phyloP scores from a whole-genome alignment of 1,140 invertebrate genomes.

The Spodoptera frugiperda region DNA sequence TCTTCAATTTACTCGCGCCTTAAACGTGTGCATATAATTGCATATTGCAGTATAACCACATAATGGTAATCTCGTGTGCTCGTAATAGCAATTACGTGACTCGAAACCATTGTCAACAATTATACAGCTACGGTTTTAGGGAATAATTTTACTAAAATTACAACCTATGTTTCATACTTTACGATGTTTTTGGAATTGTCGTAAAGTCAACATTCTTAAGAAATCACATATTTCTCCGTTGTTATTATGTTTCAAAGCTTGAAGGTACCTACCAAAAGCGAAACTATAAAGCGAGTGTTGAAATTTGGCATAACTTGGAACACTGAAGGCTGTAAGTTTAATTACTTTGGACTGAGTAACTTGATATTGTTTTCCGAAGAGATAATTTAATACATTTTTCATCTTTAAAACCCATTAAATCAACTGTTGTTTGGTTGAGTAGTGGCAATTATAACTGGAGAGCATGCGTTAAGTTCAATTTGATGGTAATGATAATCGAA shows the following conservation, averaged over 20 bases:
- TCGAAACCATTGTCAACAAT: slow-evolving; percentile 63
- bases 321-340: background rate
- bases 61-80: slow-evolving; percentile 63
- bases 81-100: slow-evolving; percentile 73
- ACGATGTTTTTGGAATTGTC: background rate
- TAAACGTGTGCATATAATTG: slow-evolving; percentile 54
- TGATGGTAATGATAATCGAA: no score
- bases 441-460: no score
- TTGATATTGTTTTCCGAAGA: background rate
- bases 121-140: slow-evolving; percentile 28
- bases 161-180: background rate
- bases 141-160: slow-evolving; percentile 24
- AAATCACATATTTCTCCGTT: slow-evolving; percentile 1
- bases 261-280: no score
- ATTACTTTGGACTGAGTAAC: slow-evolving; percentile 13
- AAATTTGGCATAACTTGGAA: background rate
- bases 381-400: no score
- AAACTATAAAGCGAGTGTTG: slow-evolving; percentile 13
- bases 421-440: no score
- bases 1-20: slow-evolving; percentile 21
- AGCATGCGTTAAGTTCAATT: no score
- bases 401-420: no score
- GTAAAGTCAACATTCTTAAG: background rate
- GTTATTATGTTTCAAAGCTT: background rate
- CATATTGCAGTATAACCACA: slow-evolving; percentile 56